Conservation (phyloP, 2,888 invertebrate species). For the Melieria crassipennis region DNA sequence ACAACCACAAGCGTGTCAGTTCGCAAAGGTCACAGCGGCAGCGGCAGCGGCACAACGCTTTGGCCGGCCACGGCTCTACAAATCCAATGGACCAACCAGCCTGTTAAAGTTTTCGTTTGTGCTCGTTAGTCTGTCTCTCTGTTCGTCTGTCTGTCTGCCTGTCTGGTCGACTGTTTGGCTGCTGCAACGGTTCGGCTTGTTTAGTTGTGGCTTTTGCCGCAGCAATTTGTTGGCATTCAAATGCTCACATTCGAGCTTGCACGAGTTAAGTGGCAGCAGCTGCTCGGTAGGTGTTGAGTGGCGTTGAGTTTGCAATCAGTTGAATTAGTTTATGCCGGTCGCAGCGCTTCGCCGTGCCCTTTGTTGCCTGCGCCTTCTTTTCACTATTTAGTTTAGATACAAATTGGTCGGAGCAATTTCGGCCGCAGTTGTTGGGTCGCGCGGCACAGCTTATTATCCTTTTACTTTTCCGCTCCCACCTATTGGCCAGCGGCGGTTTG, state of each 20-base stretch:
- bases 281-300: neutral
- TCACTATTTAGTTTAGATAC: too few relatives aligned
- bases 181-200: neutral
- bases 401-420: too few relatives aligned
- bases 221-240: slow-evolving; percentile 56
- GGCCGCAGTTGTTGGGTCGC: too few relatives aligned
- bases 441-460: slow-evolving; percentile 3
- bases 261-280: slow-evolving; percentile 48
- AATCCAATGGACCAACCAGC: too few relatives aligned
- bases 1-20: slow-evolving; percentile 65
- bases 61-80: neutral
- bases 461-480: slow-evolving; percentile 18
- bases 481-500: neutral
- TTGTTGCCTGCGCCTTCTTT: too few relatives aligned
- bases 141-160: slow-evolving; percentile 3
- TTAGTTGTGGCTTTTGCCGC: neutral
- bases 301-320: too few relatives aligned
- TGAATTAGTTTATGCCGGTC: too few relatives aligned
- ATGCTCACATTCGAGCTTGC: slow-evolving; percentile 45
- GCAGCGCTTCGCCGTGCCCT: too few relatives aligned
- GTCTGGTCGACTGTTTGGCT: neutral
- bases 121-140: slow-evolving; percentile 9
- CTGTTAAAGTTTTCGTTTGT: slow-evolving; percentile 6
- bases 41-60: slow-evolving; percentile 12
- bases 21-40: slow-evolving; percentile 59